Conservation (phyloP, 2,113 vertebrate species). For the Formicarius rufipectus region DNA sequence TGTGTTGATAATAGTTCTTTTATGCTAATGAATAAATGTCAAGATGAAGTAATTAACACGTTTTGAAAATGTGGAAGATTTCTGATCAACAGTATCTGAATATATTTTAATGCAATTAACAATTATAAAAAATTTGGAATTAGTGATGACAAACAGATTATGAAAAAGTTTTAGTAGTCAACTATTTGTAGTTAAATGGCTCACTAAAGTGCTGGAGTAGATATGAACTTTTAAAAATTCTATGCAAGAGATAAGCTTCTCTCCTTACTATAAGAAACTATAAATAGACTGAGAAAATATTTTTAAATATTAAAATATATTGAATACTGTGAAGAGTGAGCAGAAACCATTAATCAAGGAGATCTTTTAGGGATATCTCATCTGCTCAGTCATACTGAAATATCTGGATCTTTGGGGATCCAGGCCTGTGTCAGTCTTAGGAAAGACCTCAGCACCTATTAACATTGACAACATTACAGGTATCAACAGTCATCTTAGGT, state of each 20-base stretch:
- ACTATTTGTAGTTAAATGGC: background rate
- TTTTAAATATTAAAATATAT: background rate
- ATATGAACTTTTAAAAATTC: background rate
- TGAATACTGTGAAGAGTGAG: background rate
- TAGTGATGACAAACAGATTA: background rate
- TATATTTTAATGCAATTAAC: conserved; percentile 7
- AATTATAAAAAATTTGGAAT: conserved; percentile 1
- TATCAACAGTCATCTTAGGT: background rate
- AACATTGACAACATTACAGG: background rate
- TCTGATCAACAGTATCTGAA: background rate
- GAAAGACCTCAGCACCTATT: background rate
- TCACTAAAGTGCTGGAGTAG: background rate
- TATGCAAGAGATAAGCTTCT: background rate
- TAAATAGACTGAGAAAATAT: background rate
- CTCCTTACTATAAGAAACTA: background rate
- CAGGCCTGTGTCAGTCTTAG: background rate
- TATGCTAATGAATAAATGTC: background rate
- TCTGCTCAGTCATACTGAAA: background rate
- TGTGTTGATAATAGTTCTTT: background rate
- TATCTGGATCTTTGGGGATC: background rate
- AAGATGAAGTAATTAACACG: background rate
- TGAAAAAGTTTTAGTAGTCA: background rate
- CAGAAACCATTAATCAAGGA: background rate
- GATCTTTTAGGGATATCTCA: background rate
- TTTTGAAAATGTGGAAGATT: background rate